Evolutionary conservation across 2,888 invertebrate species (phyloP).

Genomic region (Cryptus armator): DNA sequence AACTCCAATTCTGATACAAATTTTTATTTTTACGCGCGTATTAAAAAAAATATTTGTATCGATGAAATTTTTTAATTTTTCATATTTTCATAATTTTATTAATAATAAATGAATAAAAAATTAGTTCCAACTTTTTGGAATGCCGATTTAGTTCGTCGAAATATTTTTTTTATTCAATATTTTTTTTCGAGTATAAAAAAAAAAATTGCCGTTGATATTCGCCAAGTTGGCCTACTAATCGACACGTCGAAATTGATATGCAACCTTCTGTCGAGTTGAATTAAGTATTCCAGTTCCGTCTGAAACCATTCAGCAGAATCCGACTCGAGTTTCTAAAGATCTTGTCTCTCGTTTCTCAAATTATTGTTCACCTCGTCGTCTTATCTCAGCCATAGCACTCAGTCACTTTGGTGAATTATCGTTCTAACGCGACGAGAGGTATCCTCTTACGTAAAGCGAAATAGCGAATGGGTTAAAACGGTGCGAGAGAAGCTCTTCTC

Average conservation of each 20-base stretch:
- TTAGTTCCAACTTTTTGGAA: no score
- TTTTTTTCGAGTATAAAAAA: no score
- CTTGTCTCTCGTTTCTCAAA: constrained; percentile 37
- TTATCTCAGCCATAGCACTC: constrained; percentile 66
- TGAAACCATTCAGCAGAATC: constrained; percentile 38
- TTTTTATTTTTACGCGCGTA: no score
- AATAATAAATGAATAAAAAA: no score
- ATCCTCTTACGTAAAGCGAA: constrained; percentile 49
- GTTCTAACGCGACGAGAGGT: constrained; percentile 61
- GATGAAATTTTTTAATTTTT: no score
- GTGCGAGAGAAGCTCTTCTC: constrained; percentile 41
- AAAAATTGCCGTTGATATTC: background rate
- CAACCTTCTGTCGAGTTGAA: constrained; percentile 11
- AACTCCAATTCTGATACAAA: no score
- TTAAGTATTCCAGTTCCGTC: background rate
- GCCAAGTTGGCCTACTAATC: background rate
- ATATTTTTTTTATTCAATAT: no score
- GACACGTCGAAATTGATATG: background rate
- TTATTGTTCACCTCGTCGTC: constrained; percentile 55
- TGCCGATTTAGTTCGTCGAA: no score
- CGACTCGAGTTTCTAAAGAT: constrained; percentile 29
- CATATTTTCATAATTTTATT: no score
- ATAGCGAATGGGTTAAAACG: constrained; percentile 62
- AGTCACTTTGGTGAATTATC: constrained; percentile 68
- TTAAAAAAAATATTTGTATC: no score